Percentiles rank a stretch among this genome's conserved stretches.
phyloP scores from a whole-genome alignment of 2,113 vertebrate species.

The Corythoichthys haematopterus region DNA sequence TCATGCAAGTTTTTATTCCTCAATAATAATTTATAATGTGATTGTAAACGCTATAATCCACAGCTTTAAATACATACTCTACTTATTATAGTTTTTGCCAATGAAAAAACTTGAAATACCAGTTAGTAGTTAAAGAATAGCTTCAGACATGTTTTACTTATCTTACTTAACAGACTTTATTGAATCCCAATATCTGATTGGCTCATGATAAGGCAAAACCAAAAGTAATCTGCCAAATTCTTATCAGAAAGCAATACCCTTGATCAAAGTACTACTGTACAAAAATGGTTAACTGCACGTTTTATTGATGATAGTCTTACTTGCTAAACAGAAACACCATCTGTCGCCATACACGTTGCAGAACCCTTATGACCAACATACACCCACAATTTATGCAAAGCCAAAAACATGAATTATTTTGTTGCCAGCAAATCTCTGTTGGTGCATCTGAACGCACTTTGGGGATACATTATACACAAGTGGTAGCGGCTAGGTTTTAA shows the following conservation, averaged over 20 bases:
- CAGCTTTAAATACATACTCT: not conserved
- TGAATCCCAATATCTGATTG: not conserved
- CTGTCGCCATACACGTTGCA: not conserved
- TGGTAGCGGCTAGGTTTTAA: conserved; percentile 2
- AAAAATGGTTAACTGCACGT: not conserved
- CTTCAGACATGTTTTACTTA: not conserved
- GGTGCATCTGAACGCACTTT: conserved; percentile 53
- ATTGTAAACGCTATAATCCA: not conserved
- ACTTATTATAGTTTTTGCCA: not conserved
- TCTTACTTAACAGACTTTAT: not conserved
- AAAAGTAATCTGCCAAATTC: not conserved
- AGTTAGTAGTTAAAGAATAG: not conserved
- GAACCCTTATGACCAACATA: not conserved
- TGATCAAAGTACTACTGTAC: not conserved
- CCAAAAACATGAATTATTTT: not conserved
- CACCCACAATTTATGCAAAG: not conserved
- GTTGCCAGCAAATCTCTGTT: conserved; percentile 16
- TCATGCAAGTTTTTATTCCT: not conserved
- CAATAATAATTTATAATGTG: no score
- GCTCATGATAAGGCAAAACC: not conserved
- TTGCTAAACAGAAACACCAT: not conserved
- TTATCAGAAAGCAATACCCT: not conserved
- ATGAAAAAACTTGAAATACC: not conserved
- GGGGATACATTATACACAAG: not conserved
- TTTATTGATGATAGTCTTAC: not conserved